These are phyloP conservation scores for Emydoidea blandingii DNA, from an alignment of 2,797 vertebrate genomes.

Conservation along the genomic window DNA sequence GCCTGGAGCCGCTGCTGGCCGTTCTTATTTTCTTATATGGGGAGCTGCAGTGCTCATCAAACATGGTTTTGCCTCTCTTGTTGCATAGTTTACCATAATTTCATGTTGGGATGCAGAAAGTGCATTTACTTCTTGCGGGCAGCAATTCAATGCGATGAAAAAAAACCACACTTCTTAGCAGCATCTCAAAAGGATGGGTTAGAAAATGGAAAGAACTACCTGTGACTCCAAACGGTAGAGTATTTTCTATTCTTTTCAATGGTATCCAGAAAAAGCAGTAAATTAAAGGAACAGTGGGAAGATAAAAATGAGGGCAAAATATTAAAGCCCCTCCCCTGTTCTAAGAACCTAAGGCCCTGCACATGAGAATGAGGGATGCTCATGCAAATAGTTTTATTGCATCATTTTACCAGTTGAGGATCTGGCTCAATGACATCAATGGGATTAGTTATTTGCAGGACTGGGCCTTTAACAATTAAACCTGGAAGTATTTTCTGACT, in stretches of 20 bases:
- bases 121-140: not conserved
- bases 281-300: not conserved
- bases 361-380: not conserved
- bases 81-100: not conserved
- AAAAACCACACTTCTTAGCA: not conserved
- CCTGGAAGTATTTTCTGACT: not conserved
- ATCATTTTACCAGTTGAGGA: not conserved
- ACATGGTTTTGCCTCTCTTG: not conserved
- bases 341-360: not conserved
- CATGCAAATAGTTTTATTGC: not conserved
- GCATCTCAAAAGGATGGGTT: not conserved
- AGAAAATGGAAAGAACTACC: not conserved
- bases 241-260: not conserved
- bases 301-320: not conserved
- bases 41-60: not conserved
- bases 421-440: not conserved
- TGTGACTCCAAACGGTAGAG: not conserved
- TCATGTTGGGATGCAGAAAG: not conserved
- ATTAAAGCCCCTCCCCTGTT: not conserved
- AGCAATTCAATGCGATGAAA: slow-evolving; percentile 8
- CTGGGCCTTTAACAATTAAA: not conserved
- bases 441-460: not conserved
- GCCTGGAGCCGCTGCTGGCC: too few species aligned
- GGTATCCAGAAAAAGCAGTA: not conserved
- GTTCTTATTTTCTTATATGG: fast-evolving